Evolutionary conservation across 2,888 invertebrate genomes (phyloP).

Genomic region (Ceratothoa steindachneri): DNA sequence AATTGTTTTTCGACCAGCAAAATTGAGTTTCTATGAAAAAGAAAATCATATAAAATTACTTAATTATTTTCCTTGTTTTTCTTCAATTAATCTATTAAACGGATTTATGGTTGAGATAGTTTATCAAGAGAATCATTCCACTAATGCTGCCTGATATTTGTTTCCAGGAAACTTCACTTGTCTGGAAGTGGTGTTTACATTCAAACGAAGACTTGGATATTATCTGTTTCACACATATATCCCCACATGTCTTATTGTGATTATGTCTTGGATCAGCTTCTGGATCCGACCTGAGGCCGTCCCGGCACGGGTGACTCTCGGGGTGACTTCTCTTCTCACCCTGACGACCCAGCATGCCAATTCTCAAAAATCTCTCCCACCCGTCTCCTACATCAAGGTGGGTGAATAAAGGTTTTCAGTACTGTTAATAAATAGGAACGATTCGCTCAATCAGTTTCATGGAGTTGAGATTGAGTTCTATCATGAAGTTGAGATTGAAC

Average conservation of each 20-base stretch:
- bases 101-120: too few species aligned
- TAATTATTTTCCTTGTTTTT: too few species aligned
- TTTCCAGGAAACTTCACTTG: constrained; percentile 81
- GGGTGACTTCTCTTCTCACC: constrained; percentile 53
- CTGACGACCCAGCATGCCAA: constrained; percentile 53
- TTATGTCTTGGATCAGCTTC: constrained; percentile 67
- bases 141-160: not conserved
- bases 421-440: not conserved
- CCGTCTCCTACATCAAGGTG: constrained; percentile 56
- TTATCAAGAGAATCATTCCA: too few species aligned
- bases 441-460: not conserved
- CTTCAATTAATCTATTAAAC: too few species aligned
- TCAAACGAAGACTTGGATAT: constrained; percentile 83
- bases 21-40: too few species aligned
- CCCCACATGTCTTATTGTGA: constrained; percentile 90
- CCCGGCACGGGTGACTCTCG: constrained; percentile 55
- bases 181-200: constrained; percentile 80
- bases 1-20: too few species aligned
- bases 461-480: not conserved
- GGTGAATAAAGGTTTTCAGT: too few species aligned
- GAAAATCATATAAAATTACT: too few species aligned
- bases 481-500: not conserved
- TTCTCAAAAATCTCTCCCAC: constrained; percentile 53
- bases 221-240: constrained; percentile 91
- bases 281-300: constrained; percentile 54